phyloP scores from a whole-genome alignment of 2,888 invertebrate genomes.

The Candidula unifasciata region DNA sequence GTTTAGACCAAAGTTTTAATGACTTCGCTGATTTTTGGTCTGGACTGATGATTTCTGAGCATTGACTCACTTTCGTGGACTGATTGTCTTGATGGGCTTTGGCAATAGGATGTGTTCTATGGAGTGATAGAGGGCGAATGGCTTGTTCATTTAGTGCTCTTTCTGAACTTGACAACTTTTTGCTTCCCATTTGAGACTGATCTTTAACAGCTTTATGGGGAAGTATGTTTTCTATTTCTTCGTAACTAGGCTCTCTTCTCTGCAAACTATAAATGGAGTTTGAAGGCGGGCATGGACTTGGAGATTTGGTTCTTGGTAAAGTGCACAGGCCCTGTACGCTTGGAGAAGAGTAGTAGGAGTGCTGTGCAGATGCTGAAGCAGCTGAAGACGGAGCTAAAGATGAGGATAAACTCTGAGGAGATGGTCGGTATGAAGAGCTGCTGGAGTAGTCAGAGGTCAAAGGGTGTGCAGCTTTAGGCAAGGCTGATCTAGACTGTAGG shows the following conservation, averaged over 20 bases:
- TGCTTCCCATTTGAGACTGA: neutral
- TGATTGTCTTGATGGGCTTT: neutral
- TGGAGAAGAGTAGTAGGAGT: conserved; percentile 26
- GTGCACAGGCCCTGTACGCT: conserved; percentile 44
- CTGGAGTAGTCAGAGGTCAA: neutral
- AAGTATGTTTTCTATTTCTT: conserved; percentile 46
- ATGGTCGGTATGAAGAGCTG: neutral
- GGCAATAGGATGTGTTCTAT: neutral
- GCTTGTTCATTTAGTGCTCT: neutral
- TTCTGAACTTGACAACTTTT: neutral
- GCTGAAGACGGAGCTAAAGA: conserved; percentile 18
- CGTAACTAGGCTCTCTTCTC: conserved; percentile 44
- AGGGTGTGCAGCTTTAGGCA: neutral
- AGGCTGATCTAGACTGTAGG: neutral
- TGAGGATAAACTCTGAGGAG: neutral
- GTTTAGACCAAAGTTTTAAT: neutral
- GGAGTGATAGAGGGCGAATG: neutral
- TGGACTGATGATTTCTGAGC: neutral
- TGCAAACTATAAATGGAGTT: conserved; percentile 34
- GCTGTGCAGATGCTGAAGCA: conserved; percentile 1
- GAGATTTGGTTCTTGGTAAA: conserved; percentile 31
- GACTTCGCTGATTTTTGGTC: neutral
- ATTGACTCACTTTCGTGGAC: neutral
- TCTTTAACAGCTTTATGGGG: neutral
- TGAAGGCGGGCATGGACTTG: neutral